Evolutionary conservation across 2,888 invertebrate species (phyloP), one percentile per base, ranked within the genome.

Genomic region (Drosophila buzzatii): DNA sequence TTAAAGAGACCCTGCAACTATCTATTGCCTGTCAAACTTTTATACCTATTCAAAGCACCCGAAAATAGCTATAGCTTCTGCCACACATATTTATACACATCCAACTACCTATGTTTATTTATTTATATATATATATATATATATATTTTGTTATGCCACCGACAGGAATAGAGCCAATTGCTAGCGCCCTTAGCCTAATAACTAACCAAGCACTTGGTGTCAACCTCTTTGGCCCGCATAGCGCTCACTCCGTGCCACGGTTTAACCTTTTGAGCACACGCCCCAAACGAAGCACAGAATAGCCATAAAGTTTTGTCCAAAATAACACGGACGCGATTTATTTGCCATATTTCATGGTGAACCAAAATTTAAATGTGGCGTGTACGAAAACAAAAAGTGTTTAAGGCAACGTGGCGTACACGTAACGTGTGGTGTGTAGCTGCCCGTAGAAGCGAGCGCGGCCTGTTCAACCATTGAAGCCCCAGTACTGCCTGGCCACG

Each of bases 291-390:
- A 44, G 58, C 74, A 78, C 70, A 85, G 85, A 85, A 88, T 88
- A 88, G 86, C 85, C 86, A 85, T 88, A 88, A 88, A 85, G 75
- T 85, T 82, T 82, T 70, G 64, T 49, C 35, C 66, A 73, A 73
- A 70, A 75, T 79, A 81, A 79, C 76, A 84, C 71, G 81, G 67
- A 51, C 83, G 86, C 85, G 85, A 85, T 85, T 85, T 85, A 85
- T 85, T 85, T 88, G 89, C 85, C 81, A 85, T 88, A 85, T 85
- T 88, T 85, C 84, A 85, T 81, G 81, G 84, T 69, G 71, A 81
- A 85, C 81, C 84, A 79, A 83, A 88, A 88, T 85, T 85, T 85
- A 85, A 85, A 85, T 88, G 88, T 75, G 70, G 83, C 81, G 88
- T 85, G 67, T 75, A 76, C 79, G 76, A 73, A 85, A 85, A 85